Evolutionary conservation across 2,113 vertebrate genomes (phyloP), one percentile per base, ranked within the genome.

Genomic region (Arvicanthis niloticus): DNA sequence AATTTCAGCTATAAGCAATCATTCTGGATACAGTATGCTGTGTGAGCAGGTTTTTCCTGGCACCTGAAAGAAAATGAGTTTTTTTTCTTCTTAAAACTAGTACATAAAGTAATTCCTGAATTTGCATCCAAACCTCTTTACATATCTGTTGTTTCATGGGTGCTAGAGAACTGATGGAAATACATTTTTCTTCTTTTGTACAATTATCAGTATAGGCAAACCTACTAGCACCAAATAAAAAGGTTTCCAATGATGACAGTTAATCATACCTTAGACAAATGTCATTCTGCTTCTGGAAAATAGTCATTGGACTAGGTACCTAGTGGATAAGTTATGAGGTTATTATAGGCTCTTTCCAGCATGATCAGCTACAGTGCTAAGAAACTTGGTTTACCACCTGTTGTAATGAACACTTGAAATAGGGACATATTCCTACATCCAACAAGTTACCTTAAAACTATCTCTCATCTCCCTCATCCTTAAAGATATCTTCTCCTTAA

Each of bases 161-260:
- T 45, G 29, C 53, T 53, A n/a, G 34, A 51, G 19, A 90, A 82
- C 88, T 53, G 15, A 91, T 31, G 88, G 7, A 86, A 89, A 92
- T 89, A 37, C 72, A 82, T 76, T 88, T 48, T 81, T 51, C 42
- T 88, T 62, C 37, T 84, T 68, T 80, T 7, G 0, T 88, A 53
- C n/a, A 76, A 17, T 81, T 72, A 84, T 6, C 42, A 76, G 51
- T 2, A 75, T 1, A 92, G 34, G 24, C 29, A 45, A 94, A 48
- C 10, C 45, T 48, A 80, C 16, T 62, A 26, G 34, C 45, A 92
- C 29, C 34, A n/a, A 92, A 80, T 80, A 62, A 92, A 93, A 96
- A 67, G 2, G 13, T 84, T 95, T 88, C 31, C 45, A 15, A 68
- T 48, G 21, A 40, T 77, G 40, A 82, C 1, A 68, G 67, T 31